phyloP scores from a whole-genome alignment of 2,113 vertebrate species.

The Oceanodroma tethys region DNA sequence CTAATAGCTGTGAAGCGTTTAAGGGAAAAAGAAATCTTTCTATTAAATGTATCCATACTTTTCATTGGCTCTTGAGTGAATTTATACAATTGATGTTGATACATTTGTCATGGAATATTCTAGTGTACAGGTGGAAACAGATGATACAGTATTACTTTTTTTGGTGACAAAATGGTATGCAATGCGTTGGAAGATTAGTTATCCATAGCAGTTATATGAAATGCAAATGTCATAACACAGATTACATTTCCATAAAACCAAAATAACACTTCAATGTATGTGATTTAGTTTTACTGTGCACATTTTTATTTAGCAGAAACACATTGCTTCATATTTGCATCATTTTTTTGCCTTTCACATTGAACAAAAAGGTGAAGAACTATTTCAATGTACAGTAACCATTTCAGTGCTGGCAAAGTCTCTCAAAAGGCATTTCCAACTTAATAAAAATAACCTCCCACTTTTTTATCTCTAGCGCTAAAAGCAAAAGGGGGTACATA shows the following conservation, averaged over 20 bases:
- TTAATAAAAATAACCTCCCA: neutral
- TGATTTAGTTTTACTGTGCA: slow-evolving; percentile 68
- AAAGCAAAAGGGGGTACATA: neutral
- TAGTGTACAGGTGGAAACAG: slow-evolving; percentile 57
- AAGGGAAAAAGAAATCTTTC: slow-evolving; percentile 33
- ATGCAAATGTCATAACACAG: slow-evolving; percentile 71
- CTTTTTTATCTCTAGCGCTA: neutral
- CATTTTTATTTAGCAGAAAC: slow-evolving; percentile 69
- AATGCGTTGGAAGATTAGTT: slow-evolving; percentile 64
- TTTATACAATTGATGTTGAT: slow-evolving; percentile 47
- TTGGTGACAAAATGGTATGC: slow-evolving; percentile 58
- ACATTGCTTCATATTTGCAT: slow-evolving; percentile 60
- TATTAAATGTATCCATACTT: slow-evolving; percentile 10
- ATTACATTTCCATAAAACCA: slow-evolving; percentile 72
- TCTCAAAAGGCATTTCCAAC: neutral
- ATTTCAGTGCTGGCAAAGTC: neutral
- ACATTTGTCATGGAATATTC: slow-evolving; percentile 62
- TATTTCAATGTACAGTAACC: slow-evolving; percentile 23
- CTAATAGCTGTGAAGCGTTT: slow-evolving; percentile 16
- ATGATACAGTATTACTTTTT: slow-evolving; percentile 61
- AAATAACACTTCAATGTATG: slow-evolving; percentile 71
- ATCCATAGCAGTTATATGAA: slow-evolving; percentile 68
- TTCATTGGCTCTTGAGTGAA: slow-evolving; percentile 32
- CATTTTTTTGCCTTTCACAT: slow-evolving; percentile 46
- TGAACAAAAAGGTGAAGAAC: slow-evolving; percentile 56